Percentiles rank a stretch among this genome's conserved stretches.
Conservation (phyloP, 2,113 vertebrate genomes). For the Microcebus lehilahytsara region DNA sequence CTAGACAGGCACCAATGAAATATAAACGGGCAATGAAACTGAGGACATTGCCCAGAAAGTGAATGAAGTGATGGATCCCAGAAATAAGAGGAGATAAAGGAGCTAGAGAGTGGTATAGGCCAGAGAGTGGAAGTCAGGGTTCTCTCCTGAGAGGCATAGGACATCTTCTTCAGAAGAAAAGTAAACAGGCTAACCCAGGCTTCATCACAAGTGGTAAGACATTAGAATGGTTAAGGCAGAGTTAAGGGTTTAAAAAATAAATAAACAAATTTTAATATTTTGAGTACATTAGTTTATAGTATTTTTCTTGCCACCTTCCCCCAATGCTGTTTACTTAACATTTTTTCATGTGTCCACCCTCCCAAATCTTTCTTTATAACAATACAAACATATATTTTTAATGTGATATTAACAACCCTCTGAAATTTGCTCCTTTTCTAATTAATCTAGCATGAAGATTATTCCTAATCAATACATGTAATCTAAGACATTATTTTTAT, state of each 20-base stretch:
- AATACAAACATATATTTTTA: background rate
- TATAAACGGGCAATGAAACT: background rate
- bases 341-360: background rate
- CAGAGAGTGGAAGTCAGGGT: background rate
- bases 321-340: background rate
- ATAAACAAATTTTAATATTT: background rate
- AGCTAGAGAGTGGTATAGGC: background rate
- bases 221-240: background rate
- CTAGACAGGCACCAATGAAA: background rate
- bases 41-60: background rate
- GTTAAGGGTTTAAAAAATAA: background rate
- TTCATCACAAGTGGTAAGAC: background rate
- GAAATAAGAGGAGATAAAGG: background rate
- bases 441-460: background rate
- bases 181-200: background rate
- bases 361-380: background rate
- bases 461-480: background rate
- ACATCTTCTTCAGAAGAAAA: background rate
- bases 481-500: background rate
- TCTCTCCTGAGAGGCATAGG: background rate
- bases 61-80: background rate
- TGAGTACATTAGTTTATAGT: background rate
- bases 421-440: background rate
- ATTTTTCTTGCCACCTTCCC: background rate
- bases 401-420: background rate